Percentiles rank a stretch among this genome's conserved stretches.
These are phyloP conservation scores for Odontomyia ornata DNA, from an alignment of 2,888 invertebrate species.

Conservation along the genomic window DNA sequence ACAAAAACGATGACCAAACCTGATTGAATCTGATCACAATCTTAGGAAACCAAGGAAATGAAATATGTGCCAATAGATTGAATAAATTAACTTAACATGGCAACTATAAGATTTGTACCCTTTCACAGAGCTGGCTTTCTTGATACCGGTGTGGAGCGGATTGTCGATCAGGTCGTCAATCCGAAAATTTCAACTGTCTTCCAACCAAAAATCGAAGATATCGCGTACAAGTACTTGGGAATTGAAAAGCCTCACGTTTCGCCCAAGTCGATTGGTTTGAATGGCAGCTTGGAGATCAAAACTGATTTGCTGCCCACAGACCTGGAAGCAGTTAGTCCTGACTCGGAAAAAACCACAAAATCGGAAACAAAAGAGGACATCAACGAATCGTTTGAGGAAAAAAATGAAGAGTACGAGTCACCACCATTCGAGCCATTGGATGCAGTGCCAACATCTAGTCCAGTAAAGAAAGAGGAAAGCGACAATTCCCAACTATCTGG, in stretches of 20 bases:
- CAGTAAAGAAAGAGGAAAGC: slow-evolving; percentile 65
- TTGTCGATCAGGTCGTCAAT: slow-evolving; percentile 95
- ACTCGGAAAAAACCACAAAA: slow-evolving; percentile 72
- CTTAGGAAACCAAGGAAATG: too few species aligned
- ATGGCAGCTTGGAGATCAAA: slow-evolving; percentile 58
- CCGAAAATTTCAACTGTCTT: slow-evolving; percentile 89
- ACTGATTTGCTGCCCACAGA: slow-evolving; percentile 77
- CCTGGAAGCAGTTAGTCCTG: slow-evolving; percentile 83
- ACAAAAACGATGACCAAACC: too few species aligned
- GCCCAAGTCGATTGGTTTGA: slow-evolving; percentile 46
- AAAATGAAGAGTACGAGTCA: slow-evolving; percentile 69
- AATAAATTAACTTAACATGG: too few species aligned
- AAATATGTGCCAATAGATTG: too few species aligned
- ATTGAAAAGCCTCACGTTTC: slow-evolving; percentile 74
- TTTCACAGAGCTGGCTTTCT: slow-evolving; percentile 81
- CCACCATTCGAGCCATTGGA: slow-evolving; percentile 74
- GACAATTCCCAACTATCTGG: slow-evolving; percentile 70
- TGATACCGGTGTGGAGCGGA: slow-evolving; percentile 90
- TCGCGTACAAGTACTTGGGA: slow-evolving; percentile 87
- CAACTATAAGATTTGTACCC: too few species aligned
- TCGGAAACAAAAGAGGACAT: slow-evolving; percentile 58
- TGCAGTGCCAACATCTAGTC: slow-evolving; percentile 56
- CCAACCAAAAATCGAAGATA: slow-evolving; percentile 89
- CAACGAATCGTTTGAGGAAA: slow-evolving; percentile 55
- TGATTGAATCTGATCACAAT: too few species aligned